Conservation (phyloP, 2,113 vertebrate genomes). For the Sceloporus undulatus region DNA sequence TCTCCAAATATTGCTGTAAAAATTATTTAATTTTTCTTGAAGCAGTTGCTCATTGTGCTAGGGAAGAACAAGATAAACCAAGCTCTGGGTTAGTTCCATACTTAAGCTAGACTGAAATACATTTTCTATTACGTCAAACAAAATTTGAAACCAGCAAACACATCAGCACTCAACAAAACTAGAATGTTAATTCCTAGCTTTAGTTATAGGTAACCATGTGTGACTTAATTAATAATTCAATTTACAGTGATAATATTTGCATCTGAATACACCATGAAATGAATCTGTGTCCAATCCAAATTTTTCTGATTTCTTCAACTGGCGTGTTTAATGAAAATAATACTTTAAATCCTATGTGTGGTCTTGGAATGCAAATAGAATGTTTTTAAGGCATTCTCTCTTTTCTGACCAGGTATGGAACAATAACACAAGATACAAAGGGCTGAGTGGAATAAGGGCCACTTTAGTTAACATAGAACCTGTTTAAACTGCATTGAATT, state of each 20-base stretch:
- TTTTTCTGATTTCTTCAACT: neutral
- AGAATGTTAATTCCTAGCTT: neutral
- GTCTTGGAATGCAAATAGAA: neutral
- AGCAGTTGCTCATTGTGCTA: neutral
- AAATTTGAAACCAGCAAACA: neutral
- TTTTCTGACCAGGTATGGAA: too few species aligned
- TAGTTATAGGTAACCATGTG: neutral
- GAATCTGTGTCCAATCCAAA: constrained; percentile 15
- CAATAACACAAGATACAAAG: neutral
- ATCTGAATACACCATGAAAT: constrained; percentile 14
- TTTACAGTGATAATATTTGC: constrained; percentile 13
- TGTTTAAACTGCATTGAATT: too few species aligned
- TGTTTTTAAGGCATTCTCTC: neutral
- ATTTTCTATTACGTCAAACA: neutral
- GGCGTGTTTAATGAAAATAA: neutral
- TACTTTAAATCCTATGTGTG: neutral
- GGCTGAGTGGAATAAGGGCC: too few species aligned
- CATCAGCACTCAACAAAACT: neutral
- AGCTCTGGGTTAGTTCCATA: neutral
- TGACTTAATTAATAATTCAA: constrained; percentile 12
- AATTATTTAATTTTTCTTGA: neutral
- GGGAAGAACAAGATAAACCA: neutral
- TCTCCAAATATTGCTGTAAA: neutral
- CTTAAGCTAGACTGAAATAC: neutral
- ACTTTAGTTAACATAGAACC: too few species aligned